Conservation (phyloP, 1,140 invertebrate genomes). For the Plutomurus gul region DNA sequence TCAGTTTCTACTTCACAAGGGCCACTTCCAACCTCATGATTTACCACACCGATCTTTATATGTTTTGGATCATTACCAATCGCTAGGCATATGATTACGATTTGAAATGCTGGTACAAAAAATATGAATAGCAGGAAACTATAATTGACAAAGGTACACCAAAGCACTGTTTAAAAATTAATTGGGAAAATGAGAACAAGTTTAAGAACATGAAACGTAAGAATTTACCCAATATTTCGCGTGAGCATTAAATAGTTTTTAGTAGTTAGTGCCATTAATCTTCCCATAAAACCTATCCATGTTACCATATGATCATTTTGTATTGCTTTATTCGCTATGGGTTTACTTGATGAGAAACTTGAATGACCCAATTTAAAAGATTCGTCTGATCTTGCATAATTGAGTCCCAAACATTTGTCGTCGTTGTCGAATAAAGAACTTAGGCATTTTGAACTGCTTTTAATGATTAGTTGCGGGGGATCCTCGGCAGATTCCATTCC, state of each 20-base stretch:
- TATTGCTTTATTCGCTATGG: not conserved
- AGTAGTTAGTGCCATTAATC: not conserved
- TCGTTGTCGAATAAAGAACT: not conserved
- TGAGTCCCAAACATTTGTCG: not conserved
- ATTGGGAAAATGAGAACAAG: not conserved
- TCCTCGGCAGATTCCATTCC: no score
- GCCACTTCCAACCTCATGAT: conserved; percentile 68
- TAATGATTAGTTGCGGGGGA: not conserved
- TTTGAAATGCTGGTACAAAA: conserved; percentile 70
- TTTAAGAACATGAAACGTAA: not conserved
- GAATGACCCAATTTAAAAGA: not conserved
- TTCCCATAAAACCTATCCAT: not conserved
- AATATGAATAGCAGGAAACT: conserved; percentile 22
- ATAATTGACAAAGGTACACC: not conserved
- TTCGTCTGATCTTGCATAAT: not conserved
- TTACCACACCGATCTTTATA: conserved; percentile 81
- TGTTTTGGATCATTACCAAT: conserved; percentile 87
- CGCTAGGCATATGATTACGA: conserved; percentile 89
- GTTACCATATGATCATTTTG: not conserved
- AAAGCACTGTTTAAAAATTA: not conserved
- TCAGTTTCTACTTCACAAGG: not conserved
- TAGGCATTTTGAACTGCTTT: not conserved
- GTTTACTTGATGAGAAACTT: not conserved
- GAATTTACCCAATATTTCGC: conserved; percentile 14
- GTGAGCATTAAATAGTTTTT: conserved; percentile 5